Evolutionary conservation across 2,888 invertebrate genomes (phyloP), one percentile per base, ranked within the genome.

Genomic region (Thumatha senex): DNA sequence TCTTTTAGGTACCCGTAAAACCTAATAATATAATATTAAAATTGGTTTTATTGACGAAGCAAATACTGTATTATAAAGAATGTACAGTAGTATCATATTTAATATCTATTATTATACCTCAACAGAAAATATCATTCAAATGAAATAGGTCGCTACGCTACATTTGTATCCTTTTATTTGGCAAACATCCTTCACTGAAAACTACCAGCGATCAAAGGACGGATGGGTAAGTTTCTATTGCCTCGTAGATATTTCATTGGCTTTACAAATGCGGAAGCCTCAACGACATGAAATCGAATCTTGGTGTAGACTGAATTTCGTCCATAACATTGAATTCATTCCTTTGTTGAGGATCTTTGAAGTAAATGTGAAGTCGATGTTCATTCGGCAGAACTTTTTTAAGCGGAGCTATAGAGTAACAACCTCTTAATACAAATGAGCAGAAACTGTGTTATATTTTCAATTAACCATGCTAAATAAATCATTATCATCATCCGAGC

Each of bases 151-250:
- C 18, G 18, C 18, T 24, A 68, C 67, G 67, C 58, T 68, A 74
- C 70, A 80, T 80, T 80, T 79, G 78, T 78, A 79, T 74, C 80
- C 70, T 76, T 78, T 75, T 78, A 74, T 80, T 74, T 76, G 71
- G 66, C 63, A 70, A 72, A 76, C 69, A 78, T 72, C 72, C 67
- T 67, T 64, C 67, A 72, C 67, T 64, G 67, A 70, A 66, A 73
- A 65, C 67, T 64, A 72, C 63, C 63, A 58, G 55, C 67, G 64
- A 67, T 63, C 70, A 67, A 63, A 63, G 64, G 76, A 73, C 73
- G 74, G 72, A 75, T 74, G 78, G 75, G 70, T 76, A 74, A 72
- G 63, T 75, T 80, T 75, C 72, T 77, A 79, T 78, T 75, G 77
- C 75, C 71, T 74, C 74, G 72, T 71, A 78, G 72, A 78, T 77